Conservation (phyloP, 2,797 vertebrate genomes). For the Erethizon dorsatum region DNA sequence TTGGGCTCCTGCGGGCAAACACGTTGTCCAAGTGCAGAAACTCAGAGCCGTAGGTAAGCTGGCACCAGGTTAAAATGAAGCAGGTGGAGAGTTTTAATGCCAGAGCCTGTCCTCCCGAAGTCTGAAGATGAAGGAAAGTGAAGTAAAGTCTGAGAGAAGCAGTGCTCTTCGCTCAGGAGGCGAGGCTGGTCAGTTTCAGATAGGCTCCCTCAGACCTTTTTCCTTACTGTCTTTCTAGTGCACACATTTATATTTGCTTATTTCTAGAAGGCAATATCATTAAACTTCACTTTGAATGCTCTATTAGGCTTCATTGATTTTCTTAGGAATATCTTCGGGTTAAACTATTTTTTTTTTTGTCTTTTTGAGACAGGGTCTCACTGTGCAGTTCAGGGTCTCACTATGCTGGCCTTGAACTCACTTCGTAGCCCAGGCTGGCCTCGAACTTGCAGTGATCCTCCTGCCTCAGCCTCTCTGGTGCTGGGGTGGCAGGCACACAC, state of each 20-base stretch:
- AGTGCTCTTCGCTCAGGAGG: rapidly evolving
- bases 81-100: not conserved
- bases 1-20: not conserved
- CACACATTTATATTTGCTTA: not conserved
- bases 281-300: not conserved
- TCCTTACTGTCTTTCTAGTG: not conserved
- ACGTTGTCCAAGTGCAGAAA: too few species aligned
- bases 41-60: not conserved
- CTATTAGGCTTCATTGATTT: not conserved
- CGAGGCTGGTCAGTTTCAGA: not conserved
- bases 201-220: not conserved
- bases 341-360: not conserved
- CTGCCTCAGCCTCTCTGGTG: not conserved
- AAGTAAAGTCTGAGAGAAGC: not conserved
- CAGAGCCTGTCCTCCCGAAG: not conserved
- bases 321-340: not conserved
- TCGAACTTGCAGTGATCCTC: not conserved
- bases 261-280: not conserved
- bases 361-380: not conserved
- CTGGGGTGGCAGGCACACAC: not conserved
- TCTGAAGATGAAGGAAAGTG: not conserved
- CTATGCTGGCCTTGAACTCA: not conserved
- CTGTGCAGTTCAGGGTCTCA: not conserved
- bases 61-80: not conserved
- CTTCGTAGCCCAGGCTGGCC: not conserved